A percentile compares a stretch with the other conserved stretches of the same genome.
These are phyloP conservation scores for Samia ricini DNA, from an alignment of 1,140 invertebrate genomes.

Conservation along the genomic window DNA sequence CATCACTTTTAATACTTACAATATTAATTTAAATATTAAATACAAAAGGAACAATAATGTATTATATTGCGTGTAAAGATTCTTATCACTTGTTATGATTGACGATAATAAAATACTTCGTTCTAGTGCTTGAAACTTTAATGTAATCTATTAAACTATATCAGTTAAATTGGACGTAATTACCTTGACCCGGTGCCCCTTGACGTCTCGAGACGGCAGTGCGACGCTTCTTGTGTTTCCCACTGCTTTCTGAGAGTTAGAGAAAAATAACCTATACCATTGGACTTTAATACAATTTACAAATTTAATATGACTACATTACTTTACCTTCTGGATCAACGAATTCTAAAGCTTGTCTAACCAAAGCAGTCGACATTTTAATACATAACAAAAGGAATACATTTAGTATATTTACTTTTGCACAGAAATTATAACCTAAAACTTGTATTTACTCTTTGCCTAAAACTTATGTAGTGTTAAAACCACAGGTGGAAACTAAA, in stretches of 20 bases:
- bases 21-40: background rate
- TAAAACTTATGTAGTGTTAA: background rate
- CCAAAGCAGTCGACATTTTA: conserved; percentile 75
- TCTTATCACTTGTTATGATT: background rate
- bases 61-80: background rate
- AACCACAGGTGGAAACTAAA: background rate
- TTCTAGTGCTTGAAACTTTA: background rate
- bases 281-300: background rate
- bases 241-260: conserved; percentile 25
- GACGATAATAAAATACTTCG: background rate
- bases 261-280: conserved; percentile 16
- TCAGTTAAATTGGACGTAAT: background rate
- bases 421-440: conserved; percentile 34
- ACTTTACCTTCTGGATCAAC: conserved; percentile 66
- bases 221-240: conserved; percentile 25
- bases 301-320: background rate
- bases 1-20: background rate
- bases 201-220: background rate
- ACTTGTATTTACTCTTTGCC: conserved; percentile 1
- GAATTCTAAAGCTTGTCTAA: conserved; percentile 69
- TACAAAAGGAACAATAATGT: background rate
- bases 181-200: conserved; percentile 29
- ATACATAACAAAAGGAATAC: conserved; percentile 32
- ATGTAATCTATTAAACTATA: background rate
- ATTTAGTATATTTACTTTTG: conserved; percentile 38